Evolutionary conservation across 2,888 invertebrate genomes (phyloP).

Genomic region (Scaeva pyrastri): DNA sequence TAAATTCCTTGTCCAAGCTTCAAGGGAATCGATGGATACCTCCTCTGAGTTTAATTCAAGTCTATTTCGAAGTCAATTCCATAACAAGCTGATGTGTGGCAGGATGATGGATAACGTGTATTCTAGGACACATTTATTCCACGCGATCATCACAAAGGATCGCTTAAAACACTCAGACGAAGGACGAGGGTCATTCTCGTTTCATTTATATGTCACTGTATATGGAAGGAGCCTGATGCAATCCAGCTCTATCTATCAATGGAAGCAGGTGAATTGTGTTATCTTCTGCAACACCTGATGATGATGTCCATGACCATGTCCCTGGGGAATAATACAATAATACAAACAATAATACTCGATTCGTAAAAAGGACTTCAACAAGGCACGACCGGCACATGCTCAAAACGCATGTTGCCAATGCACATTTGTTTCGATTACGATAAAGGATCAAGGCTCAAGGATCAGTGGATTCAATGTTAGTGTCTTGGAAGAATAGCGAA

Average conservation of each 20-base stretch:
- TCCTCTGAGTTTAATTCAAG: conserved; percentile 29
- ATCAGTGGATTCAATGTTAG: conserved; percentile 35
- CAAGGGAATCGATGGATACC: conserved; percentile 67
- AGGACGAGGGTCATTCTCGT: conserved; percentile 67
- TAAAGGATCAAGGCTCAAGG: conserved; percentile 45
- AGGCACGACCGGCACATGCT: conserved; percentile 68
- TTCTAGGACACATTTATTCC: conserved; percentile 67
- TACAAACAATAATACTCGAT: conserved; percentile 27
- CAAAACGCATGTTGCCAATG: conserved; percentile 71
- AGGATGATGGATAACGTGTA: conserved; percentile 70
- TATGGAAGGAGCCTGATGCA: conserved; percentile 9
- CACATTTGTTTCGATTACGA: conserved; percentile 76
- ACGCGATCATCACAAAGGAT: conserved; percentile 60
- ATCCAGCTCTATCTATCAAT: background rate
- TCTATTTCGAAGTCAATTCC: conserved; percentile 64
- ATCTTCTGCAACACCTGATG: conserved; percentile 73
- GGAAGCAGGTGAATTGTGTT: conserved; percentile 65
- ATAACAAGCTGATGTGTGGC: conserved; percentile 47
- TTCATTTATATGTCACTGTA: conserved; percentile 57
- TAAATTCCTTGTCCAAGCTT: conserved; percentile 70
- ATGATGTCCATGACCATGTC: conserved; percentile 3
- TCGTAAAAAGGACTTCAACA: conserved; percentile 46
- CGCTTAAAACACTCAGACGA: conserved; percentile 49
- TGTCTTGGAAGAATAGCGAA: conserved; percentile 23
- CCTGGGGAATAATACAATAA: conserved; percentile 43